These are phyloP conservation scores for Philaenus spumarius DNA, from an alignment of 1,140 invertebrate genomes.

Conservation along the genomic window DNA sequence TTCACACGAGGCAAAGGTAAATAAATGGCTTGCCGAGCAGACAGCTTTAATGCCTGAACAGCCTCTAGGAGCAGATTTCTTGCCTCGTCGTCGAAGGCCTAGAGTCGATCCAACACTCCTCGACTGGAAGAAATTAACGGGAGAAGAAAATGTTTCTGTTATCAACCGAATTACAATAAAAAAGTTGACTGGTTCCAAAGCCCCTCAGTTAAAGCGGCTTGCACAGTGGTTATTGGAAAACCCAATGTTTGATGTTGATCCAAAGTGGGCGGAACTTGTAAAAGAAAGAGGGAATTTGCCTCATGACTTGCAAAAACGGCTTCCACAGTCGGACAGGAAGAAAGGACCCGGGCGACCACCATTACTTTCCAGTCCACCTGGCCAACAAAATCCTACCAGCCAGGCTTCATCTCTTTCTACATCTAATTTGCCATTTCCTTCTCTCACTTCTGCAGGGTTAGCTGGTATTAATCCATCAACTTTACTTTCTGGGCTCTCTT, in stretches of 20 bases:
- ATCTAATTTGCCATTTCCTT: constrained; percentile 55
- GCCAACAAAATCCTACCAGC: constrained; percentile 41
- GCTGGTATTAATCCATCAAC: constrained; percentile 62
- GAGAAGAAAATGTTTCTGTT: constrained; percentile 92
- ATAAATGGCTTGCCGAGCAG: constrained; percentile 85
- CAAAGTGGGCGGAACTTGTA: constrained; percentile 92
- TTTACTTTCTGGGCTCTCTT: constrained; percentile 54
- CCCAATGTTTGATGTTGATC: constrained; percentile 94
- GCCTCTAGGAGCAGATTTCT: constrained; percentile 52
- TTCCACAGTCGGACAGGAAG: constrained; percentile 48
- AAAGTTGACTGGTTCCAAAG: constrained; percentile 87
- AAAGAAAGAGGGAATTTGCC: constrained; percentile 79
- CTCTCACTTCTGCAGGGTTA: constrained; percentile 41
- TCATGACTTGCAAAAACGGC: constrained; percentile 64
- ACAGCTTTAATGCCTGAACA: constrained; percentile 62
- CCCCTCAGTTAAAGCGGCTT: constrained; percentile 88
- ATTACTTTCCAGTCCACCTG: constrained; percentile 50
- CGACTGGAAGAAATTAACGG: constrained; percentile 80
- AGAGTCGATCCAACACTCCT: constrained; percentile 63
- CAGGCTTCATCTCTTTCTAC: constrained; percentile 50
- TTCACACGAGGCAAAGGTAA: constrained; percentile 80
- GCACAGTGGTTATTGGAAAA: constrained; percentile 92
- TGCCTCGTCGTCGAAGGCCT: constrained; percentile 55
- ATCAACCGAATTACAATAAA: constrained; percentile 91
- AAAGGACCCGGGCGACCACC: constrained; percentile 61